Percentiles rank a stretch among this genome's conserved stretches.
Evolutionary conservation across 2,113 vertebrate species (phyloP).

Genomic region (Aspidoscelis tigris): DNA sequence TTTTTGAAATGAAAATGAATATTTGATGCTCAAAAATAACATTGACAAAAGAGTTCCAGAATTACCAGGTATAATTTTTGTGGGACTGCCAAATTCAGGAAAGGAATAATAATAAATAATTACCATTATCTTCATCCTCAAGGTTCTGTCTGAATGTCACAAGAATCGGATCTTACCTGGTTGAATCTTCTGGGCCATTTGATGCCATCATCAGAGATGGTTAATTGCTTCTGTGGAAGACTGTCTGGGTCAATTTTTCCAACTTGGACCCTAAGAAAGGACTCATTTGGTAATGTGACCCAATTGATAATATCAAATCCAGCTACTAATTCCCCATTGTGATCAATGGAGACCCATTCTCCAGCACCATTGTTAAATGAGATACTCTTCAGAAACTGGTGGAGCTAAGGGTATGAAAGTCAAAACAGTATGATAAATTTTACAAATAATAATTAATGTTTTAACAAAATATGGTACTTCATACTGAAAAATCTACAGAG

Average conservation of each 20-base stretch:
- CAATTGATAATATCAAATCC: background rate
- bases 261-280: background rate
- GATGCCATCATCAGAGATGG: background rate
- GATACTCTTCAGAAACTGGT: background rate
- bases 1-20: too few species aligned
- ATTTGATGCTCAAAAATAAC: too few species aligned
- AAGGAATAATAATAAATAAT: too few species aligned
- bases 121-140: too few species aligned
- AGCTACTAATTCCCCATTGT: background rate
- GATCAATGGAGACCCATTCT: background rate
- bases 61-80: too few species aligned
- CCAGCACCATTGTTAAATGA: background rate
- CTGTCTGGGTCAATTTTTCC: background rate
- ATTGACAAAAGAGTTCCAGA: too few species aligned
- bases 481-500: too few species aligned
- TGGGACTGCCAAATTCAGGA: too few species aligned
- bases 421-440: too few species aligned
- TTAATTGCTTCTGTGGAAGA: background rate
- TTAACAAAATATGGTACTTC: too few species aligned
- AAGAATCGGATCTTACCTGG: background rate
- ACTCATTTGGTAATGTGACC: background rate
- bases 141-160: background rate
- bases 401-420: background rate
- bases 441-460: too few species aligned
- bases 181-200: background rate